Percentiles rank a stretch among this genome's conserved stretches.
Conservation (phyloP, 2,797 vertebrate genomes). For the Acanthornis magna region DNA sequence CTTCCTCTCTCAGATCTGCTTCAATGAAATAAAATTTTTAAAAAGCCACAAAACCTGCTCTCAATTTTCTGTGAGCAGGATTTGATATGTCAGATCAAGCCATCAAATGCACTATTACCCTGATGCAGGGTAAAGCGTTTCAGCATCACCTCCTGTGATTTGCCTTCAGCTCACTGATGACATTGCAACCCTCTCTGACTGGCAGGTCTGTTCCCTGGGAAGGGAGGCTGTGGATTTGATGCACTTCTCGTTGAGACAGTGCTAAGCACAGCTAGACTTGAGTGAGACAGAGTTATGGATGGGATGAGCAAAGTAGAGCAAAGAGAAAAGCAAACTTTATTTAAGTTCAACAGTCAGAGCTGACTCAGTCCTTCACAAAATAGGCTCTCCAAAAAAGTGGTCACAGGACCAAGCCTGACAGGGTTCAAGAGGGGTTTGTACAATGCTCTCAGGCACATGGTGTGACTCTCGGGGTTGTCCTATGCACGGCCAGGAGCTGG, state of each 20-base stretch:
- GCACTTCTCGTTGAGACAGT: background rate
- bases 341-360: background rate
- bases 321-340: background rate
- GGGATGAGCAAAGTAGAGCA: background rate
- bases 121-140: background rate
- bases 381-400: background rate
- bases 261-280: fast-evolving
- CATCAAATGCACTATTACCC: background rate
- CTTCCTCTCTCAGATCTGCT: constrained; percentile 23
- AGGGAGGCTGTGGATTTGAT: background rate
- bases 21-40: background rate
- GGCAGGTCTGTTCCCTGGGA: background rate
- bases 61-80: background rate
- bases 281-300: background rate
- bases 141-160: background rate
- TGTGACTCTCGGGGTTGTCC: background rate
- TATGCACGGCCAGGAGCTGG: background rate
- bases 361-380: background rate
- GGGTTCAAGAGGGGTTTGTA: background rate
- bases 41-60: background rate
- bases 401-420: background rate
- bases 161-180: background rate
- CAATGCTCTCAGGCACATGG: background rate
- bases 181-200: background rate
- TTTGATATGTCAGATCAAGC: constrained; percentile 3